A percentile compares a stretch with the other conserved stretches of the same genome.
Evolutionary conservation across 2,888 invertebrate genomes (phyloP).

Genomic region (Eupithecia abbreviata): DNA sequence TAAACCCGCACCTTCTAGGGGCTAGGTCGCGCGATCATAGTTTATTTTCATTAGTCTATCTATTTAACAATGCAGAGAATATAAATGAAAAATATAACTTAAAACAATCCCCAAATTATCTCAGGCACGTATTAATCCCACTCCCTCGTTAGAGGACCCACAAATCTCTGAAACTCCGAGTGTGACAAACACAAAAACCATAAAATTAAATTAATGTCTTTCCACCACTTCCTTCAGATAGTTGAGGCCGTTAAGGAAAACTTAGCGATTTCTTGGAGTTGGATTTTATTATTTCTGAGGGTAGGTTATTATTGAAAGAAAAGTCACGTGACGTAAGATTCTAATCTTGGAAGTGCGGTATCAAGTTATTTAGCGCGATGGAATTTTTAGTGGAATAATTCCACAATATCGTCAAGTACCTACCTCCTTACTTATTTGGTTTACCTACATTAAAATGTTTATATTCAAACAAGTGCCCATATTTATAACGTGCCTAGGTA

Average conservation of each 20-base stretch:
- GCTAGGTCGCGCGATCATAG: no score
- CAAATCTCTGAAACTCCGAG: conserved; percentile 77
- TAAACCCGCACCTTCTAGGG: no score
- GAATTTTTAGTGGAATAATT: not conserved
- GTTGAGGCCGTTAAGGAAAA: conserved; percentile 70
- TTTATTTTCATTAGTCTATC: no score
- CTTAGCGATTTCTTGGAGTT: conserved; percentile 53
- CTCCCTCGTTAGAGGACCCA: conserved; percentile 71
- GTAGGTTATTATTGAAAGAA: conserved; percentile 12
- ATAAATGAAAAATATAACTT: conserved; percentile 22
- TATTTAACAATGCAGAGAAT: not conserved
- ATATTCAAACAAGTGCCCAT: not conserved
- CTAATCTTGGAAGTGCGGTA: not conserved
- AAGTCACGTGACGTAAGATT: not conserved
- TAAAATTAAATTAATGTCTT: conserved; percentile 83
- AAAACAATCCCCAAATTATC: conserved; percentile 34
- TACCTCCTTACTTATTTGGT: not conserved
- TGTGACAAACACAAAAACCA: conserved; percentile 84
- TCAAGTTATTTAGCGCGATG: not conserved
- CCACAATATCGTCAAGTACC: not conserved
- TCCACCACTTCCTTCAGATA: conserved; percentile 66
- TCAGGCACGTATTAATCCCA: conserved; percentile 64
- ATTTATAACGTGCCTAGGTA: not conserved
- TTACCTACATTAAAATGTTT: not conserved
- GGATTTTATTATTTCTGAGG: conserved; percentile 20